phyloP scores from a whole-genome alignment of 2,888 invertebrate genomes.

The Oligia fasciuncula region DNA sequence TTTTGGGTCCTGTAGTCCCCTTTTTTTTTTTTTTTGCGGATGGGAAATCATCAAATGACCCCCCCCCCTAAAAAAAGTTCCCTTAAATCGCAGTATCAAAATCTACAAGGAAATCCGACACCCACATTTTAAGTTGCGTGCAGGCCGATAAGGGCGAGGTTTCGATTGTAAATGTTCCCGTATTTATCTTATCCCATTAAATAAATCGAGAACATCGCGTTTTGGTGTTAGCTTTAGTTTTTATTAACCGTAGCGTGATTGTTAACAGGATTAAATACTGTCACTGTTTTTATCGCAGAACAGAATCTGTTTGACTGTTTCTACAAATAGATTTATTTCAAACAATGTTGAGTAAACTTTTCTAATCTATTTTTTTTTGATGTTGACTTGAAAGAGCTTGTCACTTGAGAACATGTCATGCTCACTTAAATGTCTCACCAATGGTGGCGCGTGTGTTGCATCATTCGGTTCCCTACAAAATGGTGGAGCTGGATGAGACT shows the following conservation, averaged over 20 bases:
- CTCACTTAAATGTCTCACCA: too few species aligned
- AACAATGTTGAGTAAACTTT: not conserved
- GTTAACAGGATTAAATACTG: slow-evolving; percentile 38
- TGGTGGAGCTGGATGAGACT: too few species aligned
- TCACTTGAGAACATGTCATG: too few species aligned
- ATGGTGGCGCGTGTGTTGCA: too few species aligned
- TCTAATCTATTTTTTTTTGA: too few species aligned
- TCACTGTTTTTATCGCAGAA: not conserved
- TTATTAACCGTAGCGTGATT: slow-evolving; percentile 25
- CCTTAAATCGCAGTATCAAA: not conserved
- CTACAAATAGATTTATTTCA: not conserved
- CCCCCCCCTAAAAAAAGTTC: too few species aligned
- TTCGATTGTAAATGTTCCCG: slow-evolving; percentile 11
- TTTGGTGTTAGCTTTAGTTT: slow-evolving; percentile 34
- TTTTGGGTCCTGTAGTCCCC: too few species aligned
- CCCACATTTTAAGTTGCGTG: slow-evolving; percentile 47
- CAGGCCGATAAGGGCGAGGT: slow-evolving; percentile 17
- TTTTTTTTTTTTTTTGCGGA: too few species aligned
- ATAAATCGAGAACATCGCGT: slow-evolving; percentile 34
- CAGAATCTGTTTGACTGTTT: not conserved
- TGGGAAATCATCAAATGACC: too few species aligned
- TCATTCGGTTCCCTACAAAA: too few species aligned
- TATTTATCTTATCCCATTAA: slow-evolving; percentile 38
- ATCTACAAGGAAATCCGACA: slow-evolving; percentile 30
- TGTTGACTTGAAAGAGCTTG: too few species aligned